Conservation (phyloP, 2,113 vertebrate genomes). For the Callospermophilus lateralis region DNA sequence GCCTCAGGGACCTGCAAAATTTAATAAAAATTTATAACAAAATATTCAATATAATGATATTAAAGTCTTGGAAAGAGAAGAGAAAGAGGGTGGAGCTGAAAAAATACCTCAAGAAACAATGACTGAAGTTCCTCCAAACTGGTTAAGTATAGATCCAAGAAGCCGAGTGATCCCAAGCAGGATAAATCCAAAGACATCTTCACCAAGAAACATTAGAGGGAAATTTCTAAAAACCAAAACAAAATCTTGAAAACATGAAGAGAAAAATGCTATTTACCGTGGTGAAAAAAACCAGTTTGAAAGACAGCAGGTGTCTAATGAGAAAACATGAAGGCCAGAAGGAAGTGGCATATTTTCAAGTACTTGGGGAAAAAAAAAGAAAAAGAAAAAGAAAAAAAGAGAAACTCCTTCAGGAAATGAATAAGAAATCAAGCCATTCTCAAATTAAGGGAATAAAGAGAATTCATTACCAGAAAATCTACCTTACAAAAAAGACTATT, state of each 20-base stretch:
- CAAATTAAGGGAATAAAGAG: neutral
- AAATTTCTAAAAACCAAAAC: neutral
- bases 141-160: neutral
- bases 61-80: neutral
- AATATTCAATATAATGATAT: neutral
- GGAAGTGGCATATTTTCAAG: neutral
- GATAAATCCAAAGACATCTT: neutral
- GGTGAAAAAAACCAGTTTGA: neutral
- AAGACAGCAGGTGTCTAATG: neutral
- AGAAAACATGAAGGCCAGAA: constrained; percentile 22
- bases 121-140: neutral
- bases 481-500: neutral
- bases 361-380: neutral
- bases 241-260: neutral
- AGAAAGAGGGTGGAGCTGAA: neutral
- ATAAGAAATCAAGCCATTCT: neutral
- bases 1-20: neutral
- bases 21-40: neutral
- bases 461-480: neutral
- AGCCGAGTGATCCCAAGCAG: neutral
- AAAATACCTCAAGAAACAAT: neutral
- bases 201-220: neutral
- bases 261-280: neutral
- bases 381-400: too few species aligned
- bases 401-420: neutral